Evolutionary conservation across 2,888 invertebrate species (phyloP), one percentile per base, ranked within the genome.

Genomic region (Aspidapion aeneum): DNA sequence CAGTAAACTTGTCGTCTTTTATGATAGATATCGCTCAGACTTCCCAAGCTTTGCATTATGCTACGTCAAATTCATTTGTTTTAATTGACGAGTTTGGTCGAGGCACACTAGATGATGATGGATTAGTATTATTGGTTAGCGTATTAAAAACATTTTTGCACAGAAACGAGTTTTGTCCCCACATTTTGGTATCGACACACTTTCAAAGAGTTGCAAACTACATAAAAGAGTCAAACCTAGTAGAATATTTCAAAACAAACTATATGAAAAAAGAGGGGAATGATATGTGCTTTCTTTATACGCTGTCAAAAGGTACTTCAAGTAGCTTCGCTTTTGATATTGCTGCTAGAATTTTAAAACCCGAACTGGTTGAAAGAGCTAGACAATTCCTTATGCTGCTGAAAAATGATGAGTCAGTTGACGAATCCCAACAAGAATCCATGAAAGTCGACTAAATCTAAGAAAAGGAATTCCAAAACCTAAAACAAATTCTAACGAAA

Each of bases 71-170:
- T 66, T 92, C 94, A 0, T 79, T 97, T 1, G 82, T 96, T 0
- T 81, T 96, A 22, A 82, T 96, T 49, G 96, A 97, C 79, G 96
- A 96, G 81, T 94, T 96, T 81, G 96, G 95, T 1, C 89, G 90
- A 77, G 93, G 94, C 64, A 95, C 96, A 1, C 80, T 85, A 1
- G 85, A 88, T 75, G 80, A 84, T 1, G 94, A 94, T 79, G 95
- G 94, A 0, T 78, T 90, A 50, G 84, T 91, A 0, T 78, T 96
- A 35, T 80, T 94, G 18, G 84, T 87, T 0, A 86, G 91, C 0
- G 85, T 86, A 50, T 77, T 95, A 57, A 85, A 86, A 69, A 82
- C 88, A 71, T 90, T 94, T 79, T 77, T 90, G 55, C 81, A 83
- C 59, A 80, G 84, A 62, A 72, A 74, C 0, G 68, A 76, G 1